Base-by-base conservation (phyloP, 2,113 vertebrate genomes). In the Pseudopipra pipra region DNA sequence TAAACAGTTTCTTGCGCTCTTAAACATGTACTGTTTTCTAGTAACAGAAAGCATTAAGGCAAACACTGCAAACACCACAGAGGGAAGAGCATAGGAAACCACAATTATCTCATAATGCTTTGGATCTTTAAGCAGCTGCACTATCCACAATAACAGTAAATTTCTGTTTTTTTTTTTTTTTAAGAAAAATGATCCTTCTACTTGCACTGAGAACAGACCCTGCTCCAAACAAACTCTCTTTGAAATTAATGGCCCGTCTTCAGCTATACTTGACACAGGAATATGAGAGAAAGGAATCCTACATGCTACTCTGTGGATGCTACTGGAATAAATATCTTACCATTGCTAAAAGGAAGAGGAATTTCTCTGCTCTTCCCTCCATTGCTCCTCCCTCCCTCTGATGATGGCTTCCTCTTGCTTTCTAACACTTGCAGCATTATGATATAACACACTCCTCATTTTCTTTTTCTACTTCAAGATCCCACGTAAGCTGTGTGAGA, bases 401-500 rank as follows among this genome's bases (percentile, higher is more conserved):
- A 47, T 56, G 33, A 41, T 23, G 28, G 19, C 37, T 74, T 76
- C 46, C 39, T 84, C 39, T 70, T 87, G 68, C 63, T 90, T 83
- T 71, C 55, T 81, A 74, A 58, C 31, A 74, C 22, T 85, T 82
- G 7, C 46, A 89, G 63, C n/a, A 77, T 43, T 23, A n/a, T 27
- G 30, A 46, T 27, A 22, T 3, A 31, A 54, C 51, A 70, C 11
- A 30, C 35, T 68, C 5, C 67, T 15, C 17, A 30, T 61, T 67
- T 79, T 68, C 18, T 58, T 85, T 67, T 78, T 27, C 66, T 70
- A 12, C 73, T 75, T 61, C 52, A 74, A 73, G 68, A 59, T 43
- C 31, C 31, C 52, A 78, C 37, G 37, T 5, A 62, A 70, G 33
- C 73, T 98, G 98, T 98, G 98, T 98, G 98, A 96, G 85, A 85